These are phyloP conservation scores for Dipus sagitta DNA, from an alignment of 2,797 vertebrate genomes.

Conservation along the genomic window DNA sequence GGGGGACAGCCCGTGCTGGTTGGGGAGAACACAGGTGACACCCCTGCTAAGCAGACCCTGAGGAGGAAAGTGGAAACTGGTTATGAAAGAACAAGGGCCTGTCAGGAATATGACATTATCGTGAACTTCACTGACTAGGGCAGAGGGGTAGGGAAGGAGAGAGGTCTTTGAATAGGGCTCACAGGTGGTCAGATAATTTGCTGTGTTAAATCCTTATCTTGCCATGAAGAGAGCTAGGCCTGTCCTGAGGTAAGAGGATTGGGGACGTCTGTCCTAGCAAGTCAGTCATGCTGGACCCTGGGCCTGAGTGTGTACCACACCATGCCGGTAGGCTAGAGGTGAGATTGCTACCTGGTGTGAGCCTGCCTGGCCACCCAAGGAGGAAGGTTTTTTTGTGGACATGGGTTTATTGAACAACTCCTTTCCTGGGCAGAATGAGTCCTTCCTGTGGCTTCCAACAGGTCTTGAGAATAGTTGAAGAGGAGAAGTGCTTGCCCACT, in stretches of 20 bases:
- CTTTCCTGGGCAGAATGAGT: background rate
- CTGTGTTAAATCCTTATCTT: background rate
- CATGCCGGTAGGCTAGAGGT: background rate
- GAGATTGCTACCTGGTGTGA: background rate
- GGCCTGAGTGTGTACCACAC: background rate
- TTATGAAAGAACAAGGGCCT: background rate
- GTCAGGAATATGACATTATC: too few relatives aligned
- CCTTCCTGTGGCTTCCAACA: background rate
- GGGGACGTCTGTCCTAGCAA: background rate
- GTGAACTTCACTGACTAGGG: background rate
- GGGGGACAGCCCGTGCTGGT: background rate
- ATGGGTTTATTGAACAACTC: background rate
- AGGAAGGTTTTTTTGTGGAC: background rate
- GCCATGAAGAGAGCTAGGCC: background rate
- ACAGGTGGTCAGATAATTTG: background rate
- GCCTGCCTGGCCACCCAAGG: background rate
- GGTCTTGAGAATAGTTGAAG: background rate
- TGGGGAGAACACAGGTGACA: fast-evolving
- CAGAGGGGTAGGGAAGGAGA: background rate
- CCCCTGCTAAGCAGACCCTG: background rate
- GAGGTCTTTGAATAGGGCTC: background rate
- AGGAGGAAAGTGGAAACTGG: background rate
- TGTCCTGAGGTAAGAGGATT: background rate
- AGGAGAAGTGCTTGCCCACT: background rate
- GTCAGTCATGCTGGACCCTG: background rate